Base-by-base conservation (phyloP, 92 coral and sea anemone species). In the Epizoanthus ramosus region DNA sequence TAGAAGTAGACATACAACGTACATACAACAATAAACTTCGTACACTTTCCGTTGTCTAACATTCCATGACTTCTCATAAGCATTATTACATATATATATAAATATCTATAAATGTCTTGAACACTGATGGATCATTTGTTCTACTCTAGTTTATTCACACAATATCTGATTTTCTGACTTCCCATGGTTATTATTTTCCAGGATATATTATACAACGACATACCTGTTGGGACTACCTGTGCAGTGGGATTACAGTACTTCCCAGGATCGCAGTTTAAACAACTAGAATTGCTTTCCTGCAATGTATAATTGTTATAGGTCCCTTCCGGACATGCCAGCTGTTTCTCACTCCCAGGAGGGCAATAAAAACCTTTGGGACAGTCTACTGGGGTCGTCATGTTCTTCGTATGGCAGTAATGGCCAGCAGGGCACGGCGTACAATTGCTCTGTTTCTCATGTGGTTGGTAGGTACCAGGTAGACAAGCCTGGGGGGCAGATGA, bases 161-260 rank as follows among this genome's bases (percentile, higher is more conserved):
- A 37, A 37, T 2, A 37, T 37, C 43, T 28, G 31, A 28, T 28
- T 28, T 28, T 28, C 31, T 28, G 31, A 28, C 31, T 28, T 28
- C 2, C n/a, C n/a, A n/a, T n/a, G n/a, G n/a, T n/a, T n/a, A n/a
- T 28, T 28, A 0, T 28, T 28, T 28, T 28, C 31, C 2, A 28
- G 0, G 31, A 28, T 28, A 28, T 28, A 28, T 28, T 15, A 24
- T 31, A 14, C 14, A 37, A 24, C 6, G 6, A 64, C 70, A n/a
- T 86, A 96, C 99, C 99, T 88, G 96, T 89, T 10, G 99, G 99
- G 28, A 71, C 68, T 17, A 82, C 57, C 66, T 92, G 93, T 10
- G 99, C 99, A 3, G 99, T 92, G 66, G 97, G 98, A 82, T 96
- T 94, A 85, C 99, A 96, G 77, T 84, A 96, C 66, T 85, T 75